phyloP scores from a whole-genome alignment of 2,113 vertebrate genomes.

The Notothenia rossii region DNA sequence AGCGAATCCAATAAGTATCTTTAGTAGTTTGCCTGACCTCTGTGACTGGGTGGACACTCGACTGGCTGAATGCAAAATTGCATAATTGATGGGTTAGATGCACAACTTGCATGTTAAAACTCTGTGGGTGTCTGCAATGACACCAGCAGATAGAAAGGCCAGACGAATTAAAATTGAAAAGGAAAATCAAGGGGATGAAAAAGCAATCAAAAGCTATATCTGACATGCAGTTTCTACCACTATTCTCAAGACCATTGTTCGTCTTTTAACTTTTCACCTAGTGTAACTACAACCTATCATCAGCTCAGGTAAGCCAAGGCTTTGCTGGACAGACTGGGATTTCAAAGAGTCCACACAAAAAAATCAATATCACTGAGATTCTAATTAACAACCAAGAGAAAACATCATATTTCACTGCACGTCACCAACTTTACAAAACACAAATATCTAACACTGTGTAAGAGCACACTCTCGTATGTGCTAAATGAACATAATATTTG shows the following conservation, averaged over 20 bases:
- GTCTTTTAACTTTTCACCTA: background rate
- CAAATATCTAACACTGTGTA: background rate
- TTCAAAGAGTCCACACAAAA: background rate
- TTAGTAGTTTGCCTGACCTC: conserved; percentile 27
- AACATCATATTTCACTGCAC: background rate
- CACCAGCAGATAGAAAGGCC: background rate
- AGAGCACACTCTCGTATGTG: no score
- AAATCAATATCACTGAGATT: no score
- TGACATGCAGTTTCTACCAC: background rate
- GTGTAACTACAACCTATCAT: background rate
- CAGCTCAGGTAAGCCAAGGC: background rate
- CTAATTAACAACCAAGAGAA: no score
- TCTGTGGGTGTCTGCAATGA: background rate
- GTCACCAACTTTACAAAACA: background rate
- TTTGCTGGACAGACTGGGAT: background rate
- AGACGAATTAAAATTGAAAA: background rate
- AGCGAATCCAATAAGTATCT: conserved; percentile 6
- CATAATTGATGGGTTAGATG: conserved; percentile 23
- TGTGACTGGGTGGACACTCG: conserved; percentile 10
- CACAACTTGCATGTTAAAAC: conserved; percentile 3
- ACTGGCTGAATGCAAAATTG: conserved; percentile 18
- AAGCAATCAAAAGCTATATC: background rate
- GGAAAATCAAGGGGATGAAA: background rate
- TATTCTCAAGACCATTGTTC: background rate
- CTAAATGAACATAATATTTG: no score